Base-by-base conservation (phyloP, 1,140 invertebrate genomes). In the Trichonephila clavata region DNA sequence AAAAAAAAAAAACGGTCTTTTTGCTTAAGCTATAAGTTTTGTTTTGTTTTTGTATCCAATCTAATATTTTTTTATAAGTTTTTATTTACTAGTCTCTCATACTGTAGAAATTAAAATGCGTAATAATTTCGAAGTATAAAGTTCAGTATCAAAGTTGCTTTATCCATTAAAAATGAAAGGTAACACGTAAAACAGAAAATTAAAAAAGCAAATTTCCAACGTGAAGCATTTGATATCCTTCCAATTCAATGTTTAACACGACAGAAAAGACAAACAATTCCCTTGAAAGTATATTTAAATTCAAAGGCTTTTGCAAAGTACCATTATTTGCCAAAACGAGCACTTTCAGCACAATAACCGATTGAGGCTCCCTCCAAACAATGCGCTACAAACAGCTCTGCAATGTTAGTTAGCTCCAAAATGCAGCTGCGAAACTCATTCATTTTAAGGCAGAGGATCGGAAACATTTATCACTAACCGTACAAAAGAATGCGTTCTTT, bases 241-340 rank as follows among this genome's bases (percentile, higher is more conserved):
- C 7, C 50, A 0, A 50, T 50, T 50, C 7, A 50, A 7, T 50
- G 50, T 50, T 50, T 13, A 77, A 77, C 14, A 32, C 71, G 14
- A 14, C 65, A 77, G 27, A 32, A 39, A 77, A 77, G 32, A 77
- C 27, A 77, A 77, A 77, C 27, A 77, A 77, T 77, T 77, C 71
- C 27, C 71, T 32, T 77, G 27, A 77, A 77, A 77, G 32, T 27
- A 77, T 77, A 77, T 77, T 77, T 39, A 32, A 77, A 77, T 77
- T 39, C 32, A 77, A 77, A 77, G 32, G 71, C 71, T 77, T 32
- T 77, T 27, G 32, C 71, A 77, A 77, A 77, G 71, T 13, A 27
- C 71, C 71, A 77, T 77, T 77, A 77, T 77, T 77, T 77, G 71
- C 71, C 71, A 32, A 77, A 77, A 77, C 71, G 71, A 77, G 71